phyloP scores from a whole-genome alignment of 2,797 vertebrate species.

The Sebastes paucispinis region DNA sequence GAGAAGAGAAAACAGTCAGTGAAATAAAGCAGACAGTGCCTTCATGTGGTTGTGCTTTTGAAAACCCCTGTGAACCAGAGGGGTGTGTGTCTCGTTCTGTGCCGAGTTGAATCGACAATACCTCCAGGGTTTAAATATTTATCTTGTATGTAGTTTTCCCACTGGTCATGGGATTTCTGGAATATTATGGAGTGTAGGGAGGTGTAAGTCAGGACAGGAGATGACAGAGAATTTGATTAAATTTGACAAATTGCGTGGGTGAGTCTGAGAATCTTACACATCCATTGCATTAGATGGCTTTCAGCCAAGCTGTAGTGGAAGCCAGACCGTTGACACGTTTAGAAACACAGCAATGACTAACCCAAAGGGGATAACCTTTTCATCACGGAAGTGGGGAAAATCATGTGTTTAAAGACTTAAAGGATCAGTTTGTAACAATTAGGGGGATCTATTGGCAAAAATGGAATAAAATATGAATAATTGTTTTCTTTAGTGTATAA shows the following conservation, averaged over 20 bases:
- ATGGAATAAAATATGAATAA: no score
- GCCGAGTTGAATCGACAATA: constrained; percentile 14
- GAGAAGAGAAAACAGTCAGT: constrained; percentile 36
- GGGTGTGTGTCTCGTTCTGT: constrained; percentile 29
- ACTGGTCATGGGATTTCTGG: constrained; percentile 20
- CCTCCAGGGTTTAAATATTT: constrained; percentile 41
- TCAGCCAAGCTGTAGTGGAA: not conserved
- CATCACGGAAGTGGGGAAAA: not conserved
- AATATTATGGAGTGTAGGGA: constrained; percentile 33
- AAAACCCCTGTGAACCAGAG: constrained; percentile 43
- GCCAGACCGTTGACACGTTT: not conserved
- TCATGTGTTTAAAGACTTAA: not conserved
- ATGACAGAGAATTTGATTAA: not conserved
- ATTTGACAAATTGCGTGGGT: not conserved
- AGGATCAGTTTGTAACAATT: no score
- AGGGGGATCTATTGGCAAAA: no score
- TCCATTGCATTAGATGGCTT: constrained; percentile 12
- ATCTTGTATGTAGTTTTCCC: constrained; percentile 28
- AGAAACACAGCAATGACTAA: not conserved
- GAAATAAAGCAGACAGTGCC: constrained; percentile 45
- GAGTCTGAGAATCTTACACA: not conserved
- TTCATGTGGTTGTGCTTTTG: constrained; percentile 70
- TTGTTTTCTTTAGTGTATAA: no score
- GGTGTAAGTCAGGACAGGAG: not conserved
- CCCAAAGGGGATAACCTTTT: not conserved